phyloP scores from a whole-genome alignment of 2,113 vertebrate genomes.

The Plectropomus leopardus region DNA sequence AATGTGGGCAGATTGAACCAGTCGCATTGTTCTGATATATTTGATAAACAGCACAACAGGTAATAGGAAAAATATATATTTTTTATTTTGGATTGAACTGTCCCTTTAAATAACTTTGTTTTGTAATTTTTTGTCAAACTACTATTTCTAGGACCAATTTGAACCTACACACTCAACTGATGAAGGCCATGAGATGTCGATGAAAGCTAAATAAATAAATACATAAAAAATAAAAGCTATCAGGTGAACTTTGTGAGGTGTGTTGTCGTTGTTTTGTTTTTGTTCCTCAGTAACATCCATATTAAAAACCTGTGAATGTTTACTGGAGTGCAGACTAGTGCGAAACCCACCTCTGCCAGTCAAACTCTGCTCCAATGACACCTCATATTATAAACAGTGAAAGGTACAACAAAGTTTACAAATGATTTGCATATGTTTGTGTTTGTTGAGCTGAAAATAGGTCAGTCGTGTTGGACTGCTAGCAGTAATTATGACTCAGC shows the following conservation, averaged over 20 bases:
- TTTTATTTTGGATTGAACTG: too few species aligned
- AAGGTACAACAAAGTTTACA: background rate
- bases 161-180: background rate
- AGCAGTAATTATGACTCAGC: constrained; percentile 35
- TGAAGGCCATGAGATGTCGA: background rate
- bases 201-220: too few species aligned
- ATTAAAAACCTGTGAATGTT: too few species aligned
- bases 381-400: background rate
- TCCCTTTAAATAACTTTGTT: too few species aligned
- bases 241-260: background rate
- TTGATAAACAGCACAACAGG: too few species aligned
- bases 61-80: too few species aligned
- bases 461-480: background rate
- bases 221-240: too few species aligned
- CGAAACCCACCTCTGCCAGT: background rate
- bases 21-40: too few species aligned
- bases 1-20: too few species aligned
- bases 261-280: background rate
- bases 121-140: too few species aligned
- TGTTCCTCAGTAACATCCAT: background rate
- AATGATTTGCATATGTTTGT: background rate
- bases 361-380: background rate
- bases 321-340: background rate
- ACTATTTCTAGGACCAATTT: background rate
- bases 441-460: background rate